Evolutionary conservation across 2,888 invertebrate genomes (phyloP).

Genomic region (Tenthredo livida): DNA sequence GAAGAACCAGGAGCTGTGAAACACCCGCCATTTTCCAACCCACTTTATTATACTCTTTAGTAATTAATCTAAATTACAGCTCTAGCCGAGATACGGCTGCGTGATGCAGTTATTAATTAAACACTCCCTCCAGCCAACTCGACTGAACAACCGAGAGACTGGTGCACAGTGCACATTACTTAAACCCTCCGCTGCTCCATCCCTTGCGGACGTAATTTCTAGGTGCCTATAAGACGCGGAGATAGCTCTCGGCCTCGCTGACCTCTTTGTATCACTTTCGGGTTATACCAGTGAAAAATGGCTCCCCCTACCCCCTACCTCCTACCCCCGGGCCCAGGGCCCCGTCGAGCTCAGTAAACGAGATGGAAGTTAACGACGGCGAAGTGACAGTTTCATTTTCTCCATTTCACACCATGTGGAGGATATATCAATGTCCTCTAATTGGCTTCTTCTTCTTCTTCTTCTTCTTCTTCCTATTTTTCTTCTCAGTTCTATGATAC

Average conservation of each 20-base stretch:
- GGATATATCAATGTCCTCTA: constrained; percentile 20
- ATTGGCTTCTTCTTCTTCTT: constrained; percentile 4
- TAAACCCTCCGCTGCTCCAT: not conserved
- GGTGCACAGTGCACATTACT: not conserved
- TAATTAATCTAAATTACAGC: constrained; percentile 67
- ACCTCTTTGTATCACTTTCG: constrained; percentile 47
- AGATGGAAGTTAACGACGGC: constrained; percentile 32
- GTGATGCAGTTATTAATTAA: constrained; percentile 38
- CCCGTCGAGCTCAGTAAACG: not conserved
- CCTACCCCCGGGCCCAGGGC: too few relatives aligned
- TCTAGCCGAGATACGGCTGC: not conserved
- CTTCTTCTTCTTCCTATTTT: not conserved
- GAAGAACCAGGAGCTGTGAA: not conserved
- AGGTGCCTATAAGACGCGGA: not conserved
- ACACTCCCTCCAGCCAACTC: not conserved
- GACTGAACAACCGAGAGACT: not conserved
- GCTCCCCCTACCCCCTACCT: not conserved
- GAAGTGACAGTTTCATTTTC: constrained; percentile 39
- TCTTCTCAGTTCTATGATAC: not conserved
- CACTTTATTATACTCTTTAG: constrained; percentile 45
- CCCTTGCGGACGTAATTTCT: not conserved
- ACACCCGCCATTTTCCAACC: not conserved
- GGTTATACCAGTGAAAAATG: constrained; percentile 13
- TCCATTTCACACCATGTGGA: constrained; percentile 22
- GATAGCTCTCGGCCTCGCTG: not conserved